These are phyloP conservation scores for Danio aesculapii DNA, from an alignment of 2,797 vertebrate species.

Conservation along the genomic window DNA sequence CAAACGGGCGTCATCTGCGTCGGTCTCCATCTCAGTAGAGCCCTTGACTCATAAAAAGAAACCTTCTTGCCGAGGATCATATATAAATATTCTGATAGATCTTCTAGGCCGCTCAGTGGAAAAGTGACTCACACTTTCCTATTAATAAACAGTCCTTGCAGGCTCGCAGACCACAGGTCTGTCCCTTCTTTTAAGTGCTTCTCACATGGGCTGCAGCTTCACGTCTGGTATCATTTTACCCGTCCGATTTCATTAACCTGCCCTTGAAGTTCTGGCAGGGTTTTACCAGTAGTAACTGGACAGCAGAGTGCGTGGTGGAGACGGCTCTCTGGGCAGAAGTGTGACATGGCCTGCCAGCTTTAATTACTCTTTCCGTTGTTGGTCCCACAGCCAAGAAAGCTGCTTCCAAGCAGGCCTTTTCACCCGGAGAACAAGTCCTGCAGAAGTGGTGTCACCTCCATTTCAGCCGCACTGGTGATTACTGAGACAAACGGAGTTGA, in stretches of 20 bases:
- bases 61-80: constrained; percentile 38
- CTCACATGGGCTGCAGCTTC: constrained; percentile 30
- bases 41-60: constrained; percentile 53
- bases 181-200: constrained; percentile 34
- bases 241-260: constrained; percentile 49
- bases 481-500: constrained; percentile 43
- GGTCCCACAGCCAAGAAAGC: constrained; percentile 35
- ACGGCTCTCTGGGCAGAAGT: constrained; percentile 50
- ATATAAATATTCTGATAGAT: constrained; percentile 58
- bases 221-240: constrained; percentile 40
- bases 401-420: constrained; percentile 46
- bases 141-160: constrained; percentile 54
- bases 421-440: constrained; percentile 40
- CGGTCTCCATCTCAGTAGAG: constrained; percentile 46
- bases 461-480: constrained; percentile 52
- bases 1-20: constrained; percentile 61
- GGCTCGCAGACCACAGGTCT: constrained; percentile 30
- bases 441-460: constrained; percentile 47
- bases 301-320: constrained; percentile 37
- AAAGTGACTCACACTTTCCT: constrained; percentile 59
- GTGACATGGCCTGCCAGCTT: constrained; percentile 60
- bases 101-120: constrained; percentile 47
- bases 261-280: constrained; percentile 37
- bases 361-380: constrained; percentile 50
- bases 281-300: constrained; percentile 49